phyloP scores from a whole-genome alignment of 1,140 invertebrate genomes.

The Forficula auricularia region DNA sequence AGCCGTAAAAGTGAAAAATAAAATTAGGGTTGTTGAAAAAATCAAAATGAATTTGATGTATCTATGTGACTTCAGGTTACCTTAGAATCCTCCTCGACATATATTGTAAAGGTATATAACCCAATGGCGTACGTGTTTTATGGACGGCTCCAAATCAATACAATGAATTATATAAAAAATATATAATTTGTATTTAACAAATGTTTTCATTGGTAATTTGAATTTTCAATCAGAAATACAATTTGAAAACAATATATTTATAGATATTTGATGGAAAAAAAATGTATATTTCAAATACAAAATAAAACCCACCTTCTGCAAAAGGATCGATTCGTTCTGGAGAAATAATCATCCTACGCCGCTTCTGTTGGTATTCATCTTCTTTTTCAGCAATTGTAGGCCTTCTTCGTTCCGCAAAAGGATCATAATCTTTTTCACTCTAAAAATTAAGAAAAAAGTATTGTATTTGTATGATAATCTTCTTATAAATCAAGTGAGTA shows the following conservation, averaged over 20 bases:
- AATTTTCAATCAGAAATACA: slow-evolving; percentile 7
- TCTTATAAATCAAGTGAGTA: too few relatives aligned
- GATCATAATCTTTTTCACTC: slow-evolving; percentile 86
- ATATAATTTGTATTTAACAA: too few relatives aligned
- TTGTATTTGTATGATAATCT: not conserved
- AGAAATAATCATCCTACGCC: slow-evolving; percentile 80
- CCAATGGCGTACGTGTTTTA: too few relatives aligned
- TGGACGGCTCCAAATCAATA: too few relatives aligned
- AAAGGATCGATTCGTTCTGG: slow-evolving; percentile 93
- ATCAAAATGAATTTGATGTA: too few relatives aligned
- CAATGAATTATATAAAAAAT: too few relatives aligned
- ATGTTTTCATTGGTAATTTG: too few relatives aligned
- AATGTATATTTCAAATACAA: slow-evolving; percentile 3
- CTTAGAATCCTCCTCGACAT: too few relatives aligned
- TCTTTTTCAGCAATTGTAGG: slow-evolving; percentile 87
- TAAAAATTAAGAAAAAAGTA: slow-evolving; percentile 24
- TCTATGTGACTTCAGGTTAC: too few relatives aligned
- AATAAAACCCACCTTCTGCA: slow-evolving; percentile 68
- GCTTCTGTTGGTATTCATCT: slow-evolving; percentile 85
- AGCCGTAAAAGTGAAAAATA: too few relatives aligned
- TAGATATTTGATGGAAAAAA: slow-evolving; percentile 5
- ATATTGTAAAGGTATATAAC: too few relatives aligned
- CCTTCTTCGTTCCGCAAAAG: slow-evolving; percentile 79
- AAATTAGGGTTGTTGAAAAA: too few relatives aligned
- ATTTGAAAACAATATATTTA: slow-evolving; percentile 3